A percentile compares a stretch with the other conserved stretches of the same genome.
phyloP scores from a whole-genome alignment of 2,797 vertebrate genomes.

The Malurus splendens region DNA sequence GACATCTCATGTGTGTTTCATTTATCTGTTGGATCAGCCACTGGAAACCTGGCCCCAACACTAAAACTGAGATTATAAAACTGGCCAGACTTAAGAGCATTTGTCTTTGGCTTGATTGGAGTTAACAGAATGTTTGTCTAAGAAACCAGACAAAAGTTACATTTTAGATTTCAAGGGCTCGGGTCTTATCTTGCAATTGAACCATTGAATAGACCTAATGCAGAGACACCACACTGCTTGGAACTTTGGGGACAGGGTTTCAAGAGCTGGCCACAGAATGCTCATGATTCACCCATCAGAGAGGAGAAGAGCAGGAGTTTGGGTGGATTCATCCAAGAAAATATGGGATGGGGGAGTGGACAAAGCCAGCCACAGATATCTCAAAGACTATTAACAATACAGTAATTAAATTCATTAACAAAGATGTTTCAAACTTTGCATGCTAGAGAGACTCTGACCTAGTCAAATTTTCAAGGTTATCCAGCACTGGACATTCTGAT shows the following conservation, averaged over 20 bases:
- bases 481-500: not conserved
- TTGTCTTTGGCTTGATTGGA: slow-evolving; percentile 20
- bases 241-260: not conserved
- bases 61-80: slow-evolving; percentile 2
- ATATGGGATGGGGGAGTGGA: not conserved
- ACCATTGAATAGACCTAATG: not conserved
- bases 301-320: not conserved
- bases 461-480: not conserved
- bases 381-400: not conserved
- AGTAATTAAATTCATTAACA: not conserved
- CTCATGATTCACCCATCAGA: not conserved
- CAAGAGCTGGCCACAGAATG: fast-evolving
- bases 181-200: not conserved
- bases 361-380: not conserved
- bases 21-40: slow-evolving; percentile 9
- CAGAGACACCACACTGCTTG: not conserved
- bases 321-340: not conserved
- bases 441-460: not conserved
- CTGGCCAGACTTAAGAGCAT: not conserved
- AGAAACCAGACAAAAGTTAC: slow-evolving; percentile 22
- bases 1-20: slow-evolving; percentile 1
- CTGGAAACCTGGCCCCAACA: slow-evolving; percentile 25
- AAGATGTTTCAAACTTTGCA: not conserved
- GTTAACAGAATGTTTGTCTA: slow-evolving; percentile 7
- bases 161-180: not conserved